Percentiles rank a stretch among this genome's conserved stretches.
Evolutionary conservation across 2,888 invertebrate species (phyloP).

Genomic region (Orthonevra nobilis): DNA sequence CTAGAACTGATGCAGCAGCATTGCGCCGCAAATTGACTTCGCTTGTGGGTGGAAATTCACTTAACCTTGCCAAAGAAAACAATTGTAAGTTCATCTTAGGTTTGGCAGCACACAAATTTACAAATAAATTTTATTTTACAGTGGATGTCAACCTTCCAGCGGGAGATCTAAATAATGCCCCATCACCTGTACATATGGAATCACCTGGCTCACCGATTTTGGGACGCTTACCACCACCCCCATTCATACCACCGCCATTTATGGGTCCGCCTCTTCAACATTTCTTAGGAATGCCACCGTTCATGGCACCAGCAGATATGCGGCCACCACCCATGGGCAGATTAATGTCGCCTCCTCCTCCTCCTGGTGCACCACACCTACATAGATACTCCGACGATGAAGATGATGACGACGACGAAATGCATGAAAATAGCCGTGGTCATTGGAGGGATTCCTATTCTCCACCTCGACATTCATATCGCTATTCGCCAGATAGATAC

Average conservation of each 20-base stretch:
- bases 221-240: slow-evolving; percentile 82
- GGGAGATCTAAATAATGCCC: slow-evolving; percentile 74
- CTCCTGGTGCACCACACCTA: slow-evolving; percentile 66
- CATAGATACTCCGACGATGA: slow-evolving; percentile 66
- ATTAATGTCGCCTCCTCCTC: slow-evolving; percentile 81
- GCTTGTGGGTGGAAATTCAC: slow-evolving; percentile 74
- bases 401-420: slow-evolving; percentile 74
- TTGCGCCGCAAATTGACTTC: slow-evolving; percentile 83
- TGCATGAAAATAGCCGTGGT: slow-evolving; percentile 73
- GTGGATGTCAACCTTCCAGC: slow-evolving; percentile 70
- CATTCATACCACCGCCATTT: slow-evolving; percentile 84
- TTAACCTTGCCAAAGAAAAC: slow-evolving; percentile 66
- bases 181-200: slow-evolving; percentile 79
- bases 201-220: slow-evolving; percentile 79
- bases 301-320: slow-evolving; percentile 82
- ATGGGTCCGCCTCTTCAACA: slow-evolving; percentile 84
- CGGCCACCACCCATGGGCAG: slow-evolving; percentile 82
- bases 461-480: slow-evolving; percentile 79
- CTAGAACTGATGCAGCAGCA: slow-evolving; percentile 86
- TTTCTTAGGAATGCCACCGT: slow-evolving; percentile 83
- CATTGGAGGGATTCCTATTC: slow-evolving; percentile 77
- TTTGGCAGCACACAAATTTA: not conserved
- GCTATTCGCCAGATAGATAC: slow-evolving; percentile 83
- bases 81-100: slow-evolving; percentile 70
- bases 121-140: slow-evolving; percentile 6